Evolutionary conservation across 2,113 vertebrate genomes (phyloP), one percentile per base, ranked within the genome.

Genomic region (Anarrhichthys ocellatus): DNA sequence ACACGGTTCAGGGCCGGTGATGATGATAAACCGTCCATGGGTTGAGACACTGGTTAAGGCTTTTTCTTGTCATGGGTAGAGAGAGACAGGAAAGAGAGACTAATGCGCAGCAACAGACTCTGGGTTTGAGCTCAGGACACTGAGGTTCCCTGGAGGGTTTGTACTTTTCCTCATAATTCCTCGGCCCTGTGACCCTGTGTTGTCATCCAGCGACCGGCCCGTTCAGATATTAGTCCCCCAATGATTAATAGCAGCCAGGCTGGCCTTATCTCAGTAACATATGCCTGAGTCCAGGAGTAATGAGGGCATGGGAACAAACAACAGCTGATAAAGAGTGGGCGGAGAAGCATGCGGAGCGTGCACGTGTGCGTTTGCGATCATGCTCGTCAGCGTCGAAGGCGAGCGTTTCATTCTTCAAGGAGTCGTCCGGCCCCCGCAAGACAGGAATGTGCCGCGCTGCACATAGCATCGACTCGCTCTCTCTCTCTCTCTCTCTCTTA

Each of bases 251-350:
- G 40, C 58, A 70, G 50, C 77, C 68, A 77, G 69, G 61, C 59
- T 5, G 34, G 54, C 32, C 10, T 80, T 83, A 79, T 88, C 74
- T 81, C 4, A 32, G 13, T 14, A 32, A 84, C 79, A 44, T 63
- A 68, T 64, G 65, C 20, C 3, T 72, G 77, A 87, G 77, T 70
- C 27, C 73, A 29, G 29, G 69, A 79, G 79, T 74, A 76, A 80
- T 82, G 68, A 59, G 46, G 78, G 72, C 15, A 70, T 67, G 73
- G 56, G 74, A 88, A 87, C 82, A 85, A 84, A 77, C 52, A 81
- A 88, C 86, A 87, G 87, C 86, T 88, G 90, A 91, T 90, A 85
- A 34, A 83, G 78, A 72, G 72, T 54, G 46, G 62, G 76, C 2
- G 52, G 78, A 81, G 73, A 38, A 64, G 78, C 63, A 46, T 82